Evolutionary conservation across 37 sponge, comb jelly and placozoan genomes (phyloP), one percentile per base, ranked within the genome.

Genomic region (Corticium candelabrum): DNA sequence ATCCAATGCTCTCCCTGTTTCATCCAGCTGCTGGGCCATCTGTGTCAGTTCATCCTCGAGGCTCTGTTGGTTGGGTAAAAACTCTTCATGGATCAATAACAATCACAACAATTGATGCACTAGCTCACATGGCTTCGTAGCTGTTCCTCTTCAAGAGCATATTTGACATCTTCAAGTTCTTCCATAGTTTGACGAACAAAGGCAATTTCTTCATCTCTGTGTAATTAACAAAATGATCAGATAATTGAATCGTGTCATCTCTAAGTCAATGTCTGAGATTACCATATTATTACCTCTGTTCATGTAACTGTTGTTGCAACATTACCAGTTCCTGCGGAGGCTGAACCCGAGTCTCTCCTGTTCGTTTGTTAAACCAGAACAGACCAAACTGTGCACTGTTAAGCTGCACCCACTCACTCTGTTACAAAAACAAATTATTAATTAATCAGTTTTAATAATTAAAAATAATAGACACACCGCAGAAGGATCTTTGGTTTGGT

Each of bases 361-460:
- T 89, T 32, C 67, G 69, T 82, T 95, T 95, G 83, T 95, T 95
- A 71, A 95, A 83, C 88, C 83, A 87, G 68, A 91, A 84, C 5
- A 74, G 3, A 27, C 86, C 92, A 38, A 80, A 84, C 34, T 76
- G 68, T 11, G 80, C 39, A 56, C 86, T 91, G 41, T 83, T 74
- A 34, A 95, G 79, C 74, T 84, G 85, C 38, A 79, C 67, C 96
- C 96, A 95, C 32, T 94, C 83, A 7, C 88, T 82, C 94, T 93
- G 37, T 38, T 3, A 68, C 21, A 70, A 33, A 73, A 71, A 72
- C 3, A 78, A 7, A 29, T 7, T 4, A 35, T n/a, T 41, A 78
- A 67, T 31, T 3, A 32, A 2, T 3, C 56, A 41, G 7, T 3
- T 2, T 34, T 35, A 32, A 7, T 70, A 32, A 70, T 15, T 70